A percentile compares a stretch with the other conserved stretches of the same genome.
Evolutionary conservation across 1,140 invertebrate species (phyloP).

Genomic region (Heliconius congener): DNA sequence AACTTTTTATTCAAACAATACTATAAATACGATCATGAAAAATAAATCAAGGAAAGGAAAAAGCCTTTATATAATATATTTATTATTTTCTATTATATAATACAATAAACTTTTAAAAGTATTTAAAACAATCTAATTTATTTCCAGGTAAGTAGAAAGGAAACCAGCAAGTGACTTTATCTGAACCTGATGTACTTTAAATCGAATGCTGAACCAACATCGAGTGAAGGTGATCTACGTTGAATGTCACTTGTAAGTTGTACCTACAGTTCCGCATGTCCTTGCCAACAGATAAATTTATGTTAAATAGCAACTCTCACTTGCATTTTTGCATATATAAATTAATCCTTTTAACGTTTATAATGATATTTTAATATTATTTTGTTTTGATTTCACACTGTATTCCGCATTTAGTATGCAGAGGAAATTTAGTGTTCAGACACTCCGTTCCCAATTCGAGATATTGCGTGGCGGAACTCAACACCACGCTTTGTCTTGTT

Average conservation of each 20-base stretch:
- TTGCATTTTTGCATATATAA: slow-evolving; percentile 8
- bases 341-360: neutral
- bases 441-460: too few species aligned
- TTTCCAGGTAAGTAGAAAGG: slow-evolving; percentile 46
- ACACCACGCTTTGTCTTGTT: too few species aligned
- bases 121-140: slow-evolving; percentile 22
- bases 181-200: slow-evolving; percentile 20
- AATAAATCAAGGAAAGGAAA: too few species aligned
- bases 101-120: neutral
- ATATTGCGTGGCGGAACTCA: too few species aligned
- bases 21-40: too few species aligned
- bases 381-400: neutral
- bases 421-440: too few species aligned
- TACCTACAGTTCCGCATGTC: slow-evolving; percentile 44
- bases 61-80: too few species aligned
- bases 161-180: slow-evolving; percentile 36
- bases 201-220: slow-evolving; percentile 15
- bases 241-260: slow-evolving; percentile 55
- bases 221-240: slow-evolving; percentile 53
- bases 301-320: slow-evolving; percentile 15
- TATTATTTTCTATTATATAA: too few species aligned
- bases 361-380: neutral
- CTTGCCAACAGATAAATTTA: slow-evolving; percentile 32
- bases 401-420: too few species aligned
- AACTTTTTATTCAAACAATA: too few species aligned